Base-by-base conservation (phyloP, 2,888 invertebrate species). In the Mesodorylaimus sp. region DNA sequence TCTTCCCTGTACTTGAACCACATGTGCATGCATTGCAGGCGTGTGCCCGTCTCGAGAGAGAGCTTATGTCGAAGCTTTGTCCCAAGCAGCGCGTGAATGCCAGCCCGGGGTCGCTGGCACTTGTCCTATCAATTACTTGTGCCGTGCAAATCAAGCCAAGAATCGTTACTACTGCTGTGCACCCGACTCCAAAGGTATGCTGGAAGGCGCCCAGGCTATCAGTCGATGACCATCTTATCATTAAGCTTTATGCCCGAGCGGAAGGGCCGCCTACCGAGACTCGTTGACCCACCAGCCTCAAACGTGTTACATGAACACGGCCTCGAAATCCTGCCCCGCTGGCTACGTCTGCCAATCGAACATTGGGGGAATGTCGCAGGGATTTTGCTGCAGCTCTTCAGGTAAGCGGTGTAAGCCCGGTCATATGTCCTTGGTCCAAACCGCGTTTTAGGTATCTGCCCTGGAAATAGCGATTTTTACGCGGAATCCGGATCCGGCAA, bases 141-240 rank as follows among this genome's bases (percentile, higher is more conserved):
- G 44, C 24, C 13, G 44, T 24, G 19, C 23, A 3, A 23, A 23
- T 7, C 44, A 26, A 21, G 25, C 3, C 23, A 21, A 26, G n/a
- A 10, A 7, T 10, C 7, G 19, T 25, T 44, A 44, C 44, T 44
- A 44, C 44, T 44, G 44, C n/a, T 44, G 44, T 25, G 44, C 44
- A 24, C 13, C 44, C 13, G 5, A 19, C 7, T 10, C 24, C 7
- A 26, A 23, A 21, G 44, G 44, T 44, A 32, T 7, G 16, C 7
- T 10, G 16, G 10, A n/a, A n/a, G n/a, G n/a, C n/a, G n/a, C n/a
- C n/a, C n/a, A n/a, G n/a, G n/a, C n/a, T n/a, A n/a, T n/a, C n/a
- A n/a, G 16, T 10, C 7, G 10, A 32, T 32, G 32, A 10, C 16
- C 32, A 10, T 32, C 10, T 32, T 16, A 7, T 16, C 16, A 10